phyloP scores from a whole-genome alignment of 2,888 invertebrate genomes.

The Macrosiphum euphorbiae region DNA sequence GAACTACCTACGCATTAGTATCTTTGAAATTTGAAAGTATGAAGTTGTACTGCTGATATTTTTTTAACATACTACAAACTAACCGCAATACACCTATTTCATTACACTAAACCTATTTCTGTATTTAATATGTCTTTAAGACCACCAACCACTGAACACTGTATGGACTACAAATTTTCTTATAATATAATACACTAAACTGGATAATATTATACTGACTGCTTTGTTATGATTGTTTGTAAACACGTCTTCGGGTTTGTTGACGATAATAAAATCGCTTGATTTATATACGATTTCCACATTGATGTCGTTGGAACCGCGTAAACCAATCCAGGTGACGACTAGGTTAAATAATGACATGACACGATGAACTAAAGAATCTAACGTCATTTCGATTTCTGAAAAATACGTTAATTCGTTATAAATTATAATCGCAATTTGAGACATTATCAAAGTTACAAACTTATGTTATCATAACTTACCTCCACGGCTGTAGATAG shows the following conservation, averaged over 20 bases:
- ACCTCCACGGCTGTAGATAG: not conserved
- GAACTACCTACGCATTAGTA: no score
- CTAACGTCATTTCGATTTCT: not conserved
- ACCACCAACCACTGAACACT: no score
- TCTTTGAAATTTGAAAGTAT: no score
- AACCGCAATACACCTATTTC: no score
- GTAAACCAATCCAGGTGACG: not conserved
- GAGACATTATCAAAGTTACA: not conserved
- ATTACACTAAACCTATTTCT: no score
- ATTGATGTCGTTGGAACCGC: not conserved
- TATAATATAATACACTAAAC: no score
- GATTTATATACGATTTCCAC: constrained; percentile 50
- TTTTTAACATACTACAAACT: no score
- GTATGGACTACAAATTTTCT: no score
- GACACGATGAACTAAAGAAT: not conserved
- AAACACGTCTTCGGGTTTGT: constrained; percentile 82
- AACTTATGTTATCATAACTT: not conserved
- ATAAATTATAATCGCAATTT: not conserved
- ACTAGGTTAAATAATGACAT: not conserved
- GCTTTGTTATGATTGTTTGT: constrained; percentile 80
- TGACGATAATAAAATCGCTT: constrained; percentile 78
- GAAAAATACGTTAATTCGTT: not conserved
- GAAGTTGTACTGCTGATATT: no score
- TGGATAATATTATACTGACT: no score
- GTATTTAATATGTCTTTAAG: no score